Conservation (phyloP, 2,888 invertebrate species). For the Orchestes rusci region DNA sequence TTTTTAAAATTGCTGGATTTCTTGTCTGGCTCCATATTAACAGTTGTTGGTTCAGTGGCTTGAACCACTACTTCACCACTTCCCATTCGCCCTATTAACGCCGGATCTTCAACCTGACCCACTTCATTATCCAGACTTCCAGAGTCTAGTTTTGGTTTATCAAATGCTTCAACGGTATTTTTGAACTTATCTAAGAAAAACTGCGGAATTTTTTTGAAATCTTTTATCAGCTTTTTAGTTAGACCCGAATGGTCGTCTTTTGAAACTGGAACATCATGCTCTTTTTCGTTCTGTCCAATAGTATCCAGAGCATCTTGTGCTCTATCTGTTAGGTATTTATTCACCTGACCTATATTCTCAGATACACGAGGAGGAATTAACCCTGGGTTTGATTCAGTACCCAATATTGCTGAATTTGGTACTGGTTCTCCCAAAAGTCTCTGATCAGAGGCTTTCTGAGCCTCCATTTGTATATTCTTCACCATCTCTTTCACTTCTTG, state of each 20-base stretch:
- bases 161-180: constrained; percentile 11
- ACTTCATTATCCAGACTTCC: no score
- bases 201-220: constrained; percentile 20
- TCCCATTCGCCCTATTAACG: constrained; percentile 3
- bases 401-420: background rate
- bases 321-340: constrained; percentile 16
- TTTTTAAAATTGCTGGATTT: constrained; percentile 9
- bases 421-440: constrained; percentile 7
- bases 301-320: constrained; percentile 20
- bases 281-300: background rate
- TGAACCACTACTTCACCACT: constrained; percentile 1
- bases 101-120: background rate
- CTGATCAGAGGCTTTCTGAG: constrained; percentile 10
- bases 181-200: constrained; percentile 11
- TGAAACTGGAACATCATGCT: background rate
- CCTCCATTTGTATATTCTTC: constrained; percentile 16
- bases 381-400: no score
- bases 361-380: constrained; percentile 9
- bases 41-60: background rate
- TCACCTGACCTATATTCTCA: constrained; percentile 18
- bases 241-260: constrained; percentile 16
- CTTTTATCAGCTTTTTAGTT: constrained; percentile 11
- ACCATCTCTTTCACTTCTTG: constrained; percentile 20
- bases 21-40: background rate
- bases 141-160: no score